Conservation (phyloP, 2,113 vertebrate genomes). For the Chaenocephalus aceratus region DNA sequence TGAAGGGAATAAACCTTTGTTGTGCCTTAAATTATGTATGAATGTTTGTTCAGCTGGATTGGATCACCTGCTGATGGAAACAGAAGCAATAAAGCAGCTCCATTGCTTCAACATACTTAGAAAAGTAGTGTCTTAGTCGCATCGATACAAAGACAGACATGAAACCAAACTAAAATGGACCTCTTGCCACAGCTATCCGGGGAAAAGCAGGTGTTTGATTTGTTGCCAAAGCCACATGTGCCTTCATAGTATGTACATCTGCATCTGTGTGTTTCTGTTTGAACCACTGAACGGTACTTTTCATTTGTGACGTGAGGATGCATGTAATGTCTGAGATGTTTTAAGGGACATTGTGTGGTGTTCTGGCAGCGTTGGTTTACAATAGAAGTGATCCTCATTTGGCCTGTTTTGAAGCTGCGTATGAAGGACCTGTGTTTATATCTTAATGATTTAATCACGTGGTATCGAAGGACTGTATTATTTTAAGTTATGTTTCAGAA, state of each 20-base stretch:
- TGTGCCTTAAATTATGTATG: constrained; percentile 54
- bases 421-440: constrained; percentile 41
- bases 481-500: constrained; percentile 69
- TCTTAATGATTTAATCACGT: constrained; percentile 45
- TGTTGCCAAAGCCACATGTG: constrained; percentile 64
- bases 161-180: constrained; percentile 17
- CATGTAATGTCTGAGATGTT: constrained; percentile 16
- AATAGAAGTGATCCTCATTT: constrained; percentile 30
- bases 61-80: constrained; percentile 9
- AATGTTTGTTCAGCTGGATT: constrained; percentile 29
- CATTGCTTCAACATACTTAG: neutral
- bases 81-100: constrained; percentile 17
- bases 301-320: constrained; percentile 19
- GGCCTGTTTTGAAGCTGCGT: constrained; percentile 22
- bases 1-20: constrained; percentile 38
- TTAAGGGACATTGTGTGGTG: constrained; percentile 27
- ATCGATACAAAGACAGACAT: neutral
- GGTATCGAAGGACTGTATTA: constrained; percentile 52
- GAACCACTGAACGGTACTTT: constrained; percentile 67
- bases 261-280: constrained; percentile 36
- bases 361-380: constrained; percentile 47
- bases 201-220: constrained; percentile 10
- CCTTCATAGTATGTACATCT: constrained; percentile 44
- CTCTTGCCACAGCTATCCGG: constrained; percentile 13
- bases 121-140: neutral